Conservation (phyloP, 23 tunicate species). For the Phallusia fumigata region DNA sequence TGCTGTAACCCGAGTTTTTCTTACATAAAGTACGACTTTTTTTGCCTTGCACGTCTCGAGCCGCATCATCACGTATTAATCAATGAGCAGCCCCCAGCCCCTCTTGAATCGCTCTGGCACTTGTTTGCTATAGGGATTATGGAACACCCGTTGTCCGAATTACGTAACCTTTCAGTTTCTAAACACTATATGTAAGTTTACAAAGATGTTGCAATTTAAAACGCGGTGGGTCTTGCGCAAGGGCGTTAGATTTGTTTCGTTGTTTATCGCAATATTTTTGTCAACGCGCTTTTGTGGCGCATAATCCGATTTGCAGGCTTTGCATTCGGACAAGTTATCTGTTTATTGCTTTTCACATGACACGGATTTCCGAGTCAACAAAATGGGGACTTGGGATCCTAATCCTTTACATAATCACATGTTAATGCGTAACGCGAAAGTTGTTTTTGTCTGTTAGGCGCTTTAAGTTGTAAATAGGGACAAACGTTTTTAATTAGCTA, state of each 20-base stretch:
- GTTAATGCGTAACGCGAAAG: too few relatives aligned
- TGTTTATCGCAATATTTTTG: background rate
- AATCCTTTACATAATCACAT: background rate
- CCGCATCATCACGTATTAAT: slow-evolving; percentile 4
- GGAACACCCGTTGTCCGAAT: background rate
- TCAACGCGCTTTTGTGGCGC: background rate
- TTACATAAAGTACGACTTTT: slow-evolving; percentile 1
- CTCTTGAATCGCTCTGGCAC: background rate
- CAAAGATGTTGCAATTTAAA: background rate
- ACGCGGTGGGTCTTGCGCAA: background rate
- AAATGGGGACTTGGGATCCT: background rate
- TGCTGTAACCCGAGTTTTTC: slow-evolving; percentile 2
- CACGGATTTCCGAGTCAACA: slow-evolving; percentile 14
- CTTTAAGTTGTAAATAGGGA: too few relatives aligned
- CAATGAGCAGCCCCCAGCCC: background rate
- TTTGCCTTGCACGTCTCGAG: background rate
- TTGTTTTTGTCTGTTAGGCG: too few relatives aligned
- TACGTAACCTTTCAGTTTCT: background rate
- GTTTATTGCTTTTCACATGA: slow-evolving; percentile 8
- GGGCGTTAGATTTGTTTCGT: background rate
- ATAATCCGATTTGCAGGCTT: background rate
- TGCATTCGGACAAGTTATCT: background rate
- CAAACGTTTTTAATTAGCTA: too few relatives aligned
- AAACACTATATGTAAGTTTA: too few relatives aligned
- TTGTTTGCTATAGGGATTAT: background rate